Conservation (phyloP, 2,113 vertebrate genomes). For the Pachypanchax playfairii region DNA sequence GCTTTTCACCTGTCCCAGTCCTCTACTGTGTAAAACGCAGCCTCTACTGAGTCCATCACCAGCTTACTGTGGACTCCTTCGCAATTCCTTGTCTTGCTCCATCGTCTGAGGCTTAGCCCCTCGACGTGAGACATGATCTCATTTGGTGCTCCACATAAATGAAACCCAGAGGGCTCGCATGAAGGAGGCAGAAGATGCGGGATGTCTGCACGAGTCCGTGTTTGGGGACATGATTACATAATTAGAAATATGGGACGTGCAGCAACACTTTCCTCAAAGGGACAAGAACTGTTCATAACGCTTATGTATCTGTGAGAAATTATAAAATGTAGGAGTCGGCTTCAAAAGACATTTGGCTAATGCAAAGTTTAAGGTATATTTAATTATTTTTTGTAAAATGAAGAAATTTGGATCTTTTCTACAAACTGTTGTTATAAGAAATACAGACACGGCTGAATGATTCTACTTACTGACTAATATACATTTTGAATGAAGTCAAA, state of each 20-base stretch:
- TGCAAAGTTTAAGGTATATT: no score
- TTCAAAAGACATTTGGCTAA: no score
- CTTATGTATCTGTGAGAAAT: slow-evolving; percentile 22
- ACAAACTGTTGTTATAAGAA: not conserved
- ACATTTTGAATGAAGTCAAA: no score
- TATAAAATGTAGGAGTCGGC: slow-evolving; percentile 18
- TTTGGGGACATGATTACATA: slow-evolving; percentile 54
- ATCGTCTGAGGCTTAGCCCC: slow-evolving; percentile 42
- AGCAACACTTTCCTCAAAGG: slow-evolving; percentile 42
- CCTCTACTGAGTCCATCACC: not conserved
- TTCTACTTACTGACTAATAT: no score
- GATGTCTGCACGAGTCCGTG: slow-evolving; percentile 29
- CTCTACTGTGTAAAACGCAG: slow-evolving; percentile 2
- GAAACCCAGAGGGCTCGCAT: slow-evolving; percentile 58
- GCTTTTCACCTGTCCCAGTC: slow-evolving; percentile 3
- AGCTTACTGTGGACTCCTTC: not conserved
- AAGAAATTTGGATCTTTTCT: no score
- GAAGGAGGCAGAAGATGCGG: slow-evolving; percentile 41
- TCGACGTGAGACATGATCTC: slow-evolving; percentile 66
- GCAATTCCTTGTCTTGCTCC: slow-evolving; percentile 12
- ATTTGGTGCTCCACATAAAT: slow-evolving; percentile 69
- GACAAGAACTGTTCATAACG: slow-evolving; percentile 34
- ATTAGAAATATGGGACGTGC: slow-evolving; percentile 58
- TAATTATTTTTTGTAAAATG: no score
- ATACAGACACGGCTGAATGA: not conserved